phyloP scores from a whole-genome alignment of 1,140 invertebrate species.

The Ceratosolen solmsi region DNA sequence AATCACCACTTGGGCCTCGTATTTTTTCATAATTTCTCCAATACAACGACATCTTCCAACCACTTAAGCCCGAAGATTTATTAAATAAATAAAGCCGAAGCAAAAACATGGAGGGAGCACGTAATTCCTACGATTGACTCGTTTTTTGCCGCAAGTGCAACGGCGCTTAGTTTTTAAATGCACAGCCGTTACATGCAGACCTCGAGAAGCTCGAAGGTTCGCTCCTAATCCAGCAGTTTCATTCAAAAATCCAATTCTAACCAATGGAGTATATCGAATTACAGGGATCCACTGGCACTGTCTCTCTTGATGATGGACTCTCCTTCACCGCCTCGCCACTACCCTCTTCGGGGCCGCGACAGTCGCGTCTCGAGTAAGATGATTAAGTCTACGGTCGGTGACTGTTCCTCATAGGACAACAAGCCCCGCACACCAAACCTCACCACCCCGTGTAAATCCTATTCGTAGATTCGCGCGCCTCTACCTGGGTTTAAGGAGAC shows the following conservation, averaged over 20 bases:
- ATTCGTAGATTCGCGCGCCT: too few species aligned
- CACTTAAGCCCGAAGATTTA: neutral
- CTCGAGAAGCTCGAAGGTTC: neutral
- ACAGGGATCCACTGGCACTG: neutral
- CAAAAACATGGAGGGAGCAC: too few species aligned
- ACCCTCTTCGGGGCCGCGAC: neutral
- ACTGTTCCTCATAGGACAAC: too few species aligned
- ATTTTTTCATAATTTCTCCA: too few species aligned
- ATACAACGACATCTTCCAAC: too few species aligned
- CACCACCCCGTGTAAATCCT: too few species aligned
- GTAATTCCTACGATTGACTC: neutral
- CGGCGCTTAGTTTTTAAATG: too few species aligned
- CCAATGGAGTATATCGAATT: constrained; percentile 35
- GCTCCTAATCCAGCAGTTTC: neutral
- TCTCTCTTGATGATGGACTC: neutral
- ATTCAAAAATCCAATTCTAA: constrained; percentile 23
- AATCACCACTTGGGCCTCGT: neutral
- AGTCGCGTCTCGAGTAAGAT: neutral
- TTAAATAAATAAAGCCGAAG: neutral
- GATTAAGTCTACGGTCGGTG: too few species aligned
- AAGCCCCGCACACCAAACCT: too few species aligned
- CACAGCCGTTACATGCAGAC: too few species aligned
- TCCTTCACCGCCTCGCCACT: neutral
- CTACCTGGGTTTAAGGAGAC: too few species aligned
- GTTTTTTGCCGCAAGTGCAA: neutral